phyloP scores from a whole-genome alignment of 2,797 vertebrate species.

The Lepus townsendii region DNA sequence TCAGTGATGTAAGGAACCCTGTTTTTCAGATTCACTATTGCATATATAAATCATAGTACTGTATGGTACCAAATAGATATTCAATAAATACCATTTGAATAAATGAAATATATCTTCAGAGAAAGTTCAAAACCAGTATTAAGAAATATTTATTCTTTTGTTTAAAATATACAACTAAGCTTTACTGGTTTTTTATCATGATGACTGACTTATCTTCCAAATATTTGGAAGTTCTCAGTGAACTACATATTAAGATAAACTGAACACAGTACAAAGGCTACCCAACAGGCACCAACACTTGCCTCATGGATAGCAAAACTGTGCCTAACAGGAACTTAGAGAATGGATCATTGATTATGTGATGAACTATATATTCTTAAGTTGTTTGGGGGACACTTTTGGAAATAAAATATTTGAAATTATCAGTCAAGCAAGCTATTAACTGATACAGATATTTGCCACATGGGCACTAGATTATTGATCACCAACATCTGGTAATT shows the following conservation, averaged over 20 bases:
- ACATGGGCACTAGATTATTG: not conserved
- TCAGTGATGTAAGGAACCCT: not conserved
- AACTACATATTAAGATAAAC: not conserved
- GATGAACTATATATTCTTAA: not conserved
- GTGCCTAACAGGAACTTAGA: not conserved
- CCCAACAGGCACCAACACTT: not conserved
- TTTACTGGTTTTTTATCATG: not conserved
- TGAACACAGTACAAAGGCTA: not conserved
- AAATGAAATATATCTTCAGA: not conserved
- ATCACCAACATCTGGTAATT: not conserved
- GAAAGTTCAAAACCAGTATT: not conserved
- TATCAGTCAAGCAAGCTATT: not conserved
- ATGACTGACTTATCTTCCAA: not conserved
- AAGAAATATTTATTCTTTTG: constrained; percentile 1
- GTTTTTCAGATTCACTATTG: not conserved
- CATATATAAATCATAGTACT: not conserved
- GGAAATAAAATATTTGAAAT: constrained; percentile 25
- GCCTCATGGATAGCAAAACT: not conserved
- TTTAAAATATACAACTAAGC: not conserved
- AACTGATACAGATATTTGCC: not conserved
- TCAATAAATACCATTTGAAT: not conserved
- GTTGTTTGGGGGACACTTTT: not conserved
- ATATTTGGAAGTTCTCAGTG: constrained; percentile 17
- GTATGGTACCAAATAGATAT: not conserved
- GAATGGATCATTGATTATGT: not conserved